Base-by-base conservation (phyloP, 2,888 invertebrate genomes). In the Trachelus troglodyta region DNA sequence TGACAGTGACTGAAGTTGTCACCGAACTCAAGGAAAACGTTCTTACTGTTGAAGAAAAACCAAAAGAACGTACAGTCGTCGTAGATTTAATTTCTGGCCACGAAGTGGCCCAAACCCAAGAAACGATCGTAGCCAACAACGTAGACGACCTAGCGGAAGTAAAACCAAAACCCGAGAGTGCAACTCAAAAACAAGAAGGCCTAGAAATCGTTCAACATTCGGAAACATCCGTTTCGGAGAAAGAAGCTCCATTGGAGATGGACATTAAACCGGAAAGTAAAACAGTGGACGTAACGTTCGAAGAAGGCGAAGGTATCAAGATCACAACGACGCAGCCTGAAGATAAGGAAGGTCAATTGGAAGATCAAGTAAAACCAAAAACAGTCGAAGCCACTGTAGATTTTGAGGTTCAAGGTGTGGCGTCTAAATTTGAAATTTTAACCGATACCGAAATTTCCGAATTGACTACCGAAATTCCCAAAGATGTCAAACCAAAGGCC, bases 281-380 rank as follows among this genome's bases (percentile, higher is more conserved):
- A 86, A 91, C 89, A 34, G 93, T 92, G 11, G 91, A 92, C 77
- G 86, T 93, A 40, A 92, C 86, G 40, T 94, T 93, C 89, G 93
- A 92, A 88, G 93, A 92, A 92, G 93, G 91, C 86, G 93, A 95
- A 92, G 89, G 94, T 83, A 83, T 96, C 74, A 93, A 93, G 86
- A 92, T 96, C 23, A 94, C 93, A 11, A 88, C 92, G 84, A 91
- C 91, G 0, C 88, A 90, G 77, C 82, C 90, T 3, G 89, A 90
- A 78, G 92, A 92, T 75, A 91, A 89, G 79, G 92, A 92, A 85
- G 88, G 84, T 68, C 69, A 80, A 69, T 79, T 89, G 40, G 81
- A 79, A 11, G 83, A 86, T 37, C 81, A 83, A 80, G 81, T 79
- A 4, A 86, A 82, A 69, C 89, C 89, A 1, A 85, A 85, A 75